Evolutionary conservation across 2,888 invertebrate species (phyloP), one percentile per base, ranked within the genome.

Genomic region (Euclidia mi): DNA sequence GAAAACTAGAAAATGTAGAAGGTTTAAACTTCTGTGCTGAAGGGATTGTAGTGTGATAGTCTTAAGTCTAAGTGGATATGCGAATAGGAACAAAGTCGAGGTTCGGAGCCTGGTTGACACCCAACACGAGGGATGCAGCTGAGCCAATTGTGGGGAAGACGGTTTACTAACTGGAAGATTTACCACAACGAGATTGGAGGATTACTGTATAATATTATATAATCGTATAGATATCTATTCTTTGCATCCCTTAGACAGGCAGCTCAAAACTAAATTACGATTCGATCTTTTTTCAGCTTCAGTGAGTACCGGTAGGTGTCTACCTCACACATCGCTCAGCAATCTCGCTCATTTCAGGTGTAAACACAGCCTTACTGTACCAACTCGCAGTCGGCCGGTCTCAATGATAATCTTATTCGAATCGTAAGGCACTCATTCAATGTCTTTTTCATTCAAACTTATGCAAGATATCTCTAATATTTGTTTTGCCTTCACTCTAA

Each of bases 381-480:
- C 31, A 40, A 31, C 14, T 20, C 40, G 20, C 31, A 48, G 17
- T 38, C 10, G 15, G 17, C 37, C 29, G 46, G 61, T 70, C 57
- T 66, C 51, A 50, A 40, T 68, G 67, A 56, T 56, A 60, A 70
- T 61, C 65, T 56, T 69, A 63, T 56, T 55, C 40, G 43, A 40
- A 55, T 28, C 10, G 11, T 59, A 73, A 70, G 53, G 49, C 71
- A 75, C 65, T 68, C 64, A 53, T 49, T 49, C 71, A 51, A 56
- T 65, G 69, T 73, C 64, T 76, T 71, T 66, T 56, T 52, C 72
- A 76, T 62, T 63, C 68, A 75, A 74, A 65, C 58, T 57, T 55
- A 64, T 56, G 59, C 48, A 63, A 71, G 77, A 76, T 73, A 76
- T 76, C 79, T 69, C 69, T 65, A 70, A 65, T 35, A 32, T 59